Conservation (phyloP, 2,797 vertebrate genomes). For the Enteromius afrohamiltoni region DNA sequence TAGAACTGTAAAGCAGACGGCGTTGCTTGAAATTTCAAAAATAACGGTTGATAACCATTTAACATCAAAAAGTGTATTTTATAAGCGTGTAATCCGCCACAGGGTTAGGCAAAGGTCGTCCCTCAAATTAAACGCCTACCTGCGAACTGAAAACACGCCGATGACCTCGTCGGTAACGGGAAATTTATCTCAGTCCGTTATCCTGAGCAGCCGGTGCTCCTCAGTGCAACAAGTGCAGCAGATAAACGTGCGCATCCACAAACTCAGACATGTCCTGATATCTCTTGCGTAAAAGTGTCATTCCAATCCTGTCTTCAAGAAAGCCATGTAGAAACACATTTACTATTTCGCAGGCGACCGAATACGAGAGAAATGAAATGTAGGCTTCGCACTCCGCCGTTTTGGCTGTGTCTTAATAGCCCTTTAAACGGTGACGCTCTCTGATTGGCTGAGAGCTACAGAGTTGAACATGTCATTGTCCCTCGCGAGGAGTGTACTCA, state of each 20-base stretch:
- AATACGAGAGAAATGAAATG: constrained; percentile 36
- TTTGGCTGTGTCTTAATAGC: constrained; percentile 59
- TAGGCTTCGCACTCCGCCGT: constrained; percentile 31
- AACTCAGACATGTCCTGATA: constrained; percentile 27
- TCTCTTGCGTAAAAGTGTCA: constrained; percentile 36
- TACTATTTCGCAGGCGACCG: constrained; percentile 6
- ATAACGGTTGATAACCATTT: constrained; percentile 11
- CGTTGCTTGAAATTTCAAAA: constrained; percentile 21
- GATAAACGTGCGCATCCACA: constrained; percentile 50
- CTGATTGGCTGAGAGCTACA: constrained; percentile 77
- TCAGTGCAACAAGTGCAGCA: constrained; percentile 80
- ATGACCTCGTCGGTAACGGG: constrained; percentile 59
- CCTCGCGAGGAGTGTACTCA: constrained; percentile 45
- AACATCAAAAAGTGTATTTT: background rate
- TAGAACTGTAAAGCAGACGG: background rate
- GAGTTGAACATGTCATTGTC: constrained; percentile 58
- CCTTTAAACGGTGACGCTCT: constrained; percentile 75
- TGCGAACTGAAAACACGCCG: background rate
- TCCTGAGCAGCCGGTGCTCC: constrained; percentile 57
- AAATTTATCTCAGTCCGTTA: constrained; percentile 62
- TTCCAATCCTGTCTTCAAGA: constrained; percentile 56
- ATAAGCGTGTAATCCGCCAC: background rate
- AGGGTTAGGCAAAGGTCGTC: background rate
- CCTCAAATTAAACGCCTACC: background rate
- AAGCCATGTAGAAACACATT: constrained; percentile 29